Percentiles rank a stretch among this genome's conserved stretches.
Evolutionary conservation across 2,797 vertebrate genomes (phyloP).

Genomic region (Eurystomus glaucurus): DNA sequence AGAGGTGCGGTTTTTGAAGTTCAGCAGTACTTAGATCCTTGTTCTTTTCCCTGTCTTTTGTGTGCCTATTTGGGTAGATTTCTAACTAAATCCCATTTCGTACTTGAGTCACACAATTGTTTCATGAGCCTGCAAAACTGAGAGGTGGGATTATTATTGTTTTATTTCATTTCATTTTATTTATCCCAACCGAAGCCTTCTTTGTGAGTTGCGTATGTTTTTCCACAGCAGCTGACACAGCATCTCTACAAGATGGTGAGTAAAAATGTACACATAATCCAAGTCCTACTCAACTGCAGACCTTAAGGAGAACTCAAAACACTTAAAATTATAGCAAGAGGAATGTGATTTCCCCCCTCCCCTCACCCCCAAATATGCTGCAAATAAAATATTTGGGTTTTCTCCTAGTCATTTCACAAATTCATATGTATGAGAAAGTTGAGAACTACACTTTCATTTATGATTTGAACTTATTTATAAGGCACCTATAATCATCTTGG

Average conservation of each 20-base stretch:
- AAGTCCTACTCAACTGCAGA: background rate
- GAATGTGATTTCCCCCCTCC: too few relatives aligned
- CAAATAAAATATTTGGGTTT: background rate
- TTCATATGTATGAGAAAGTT: background rate
- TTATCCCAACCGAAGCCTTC: background rate
- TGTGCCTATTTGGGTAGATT: background rate
- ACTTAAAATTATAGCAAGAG: background rate
- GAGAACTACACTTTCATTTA: background rate
- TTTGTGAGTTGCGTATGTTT: background rate
- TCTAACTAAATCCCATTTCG: background rate
- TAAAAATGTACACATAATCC: background rate
- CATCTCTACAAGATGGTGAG: background rate
- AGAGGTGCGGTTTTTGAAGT: background rate
- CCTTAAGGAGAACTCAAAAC: background rate
- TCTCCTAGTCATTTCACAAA: background rate
- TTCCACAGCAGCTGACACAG: background rate
- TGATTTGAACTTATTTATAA: background rate
- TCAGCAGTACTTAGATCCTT: background rate
- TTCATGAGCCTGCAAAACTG: background rate
- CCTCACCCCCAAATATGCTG: background rate
- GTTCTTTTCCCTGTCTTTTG: background rate
- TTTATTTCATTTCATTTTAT: background rate
- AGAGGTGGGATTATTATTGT: background rate
- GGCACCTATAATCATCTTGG: background rate
- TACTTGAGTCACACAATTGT: background rate